Evolutionary conservation across 1,140 invertebrate species (phyloP).

Genomic region (Orchestia grillus): DNA sequence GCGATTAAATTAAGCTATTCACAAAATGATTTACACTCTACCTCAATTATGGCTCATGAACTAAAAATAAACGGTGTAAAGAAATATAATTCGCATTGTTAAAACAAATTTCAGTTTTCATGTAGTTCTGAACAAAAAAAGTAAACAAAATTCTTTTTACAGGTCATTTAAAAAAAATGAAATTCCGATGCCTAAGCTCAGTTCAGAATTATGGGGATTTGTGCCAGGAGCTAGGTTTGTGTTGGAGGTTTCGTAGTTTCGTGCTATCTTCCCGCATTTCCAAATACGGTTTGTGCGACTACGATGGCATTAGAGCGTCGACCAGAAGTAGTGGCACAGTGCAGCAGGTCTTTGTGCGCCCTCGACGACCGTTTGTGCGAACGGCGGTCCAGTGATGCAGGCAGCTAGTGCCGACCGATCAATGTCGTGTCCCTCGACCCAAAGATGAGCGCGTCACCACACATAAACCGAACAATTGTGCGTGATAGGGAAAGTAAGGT

Average conservation of each 20-base stretch:
- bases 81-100: not conserved
- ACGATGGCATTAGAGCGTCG: not conserved
- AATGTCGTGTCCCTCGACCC: not conserved
- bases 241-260: not conserved
- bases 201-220: not conserved
- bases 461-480: slow-evolving; percentile 54
- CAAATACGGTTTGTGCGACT: not conserved
- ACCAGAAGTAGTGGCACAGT: not conserved
- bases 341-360: not conserved
- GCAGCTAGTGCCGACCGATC: not conserved
- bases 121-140: not conserved
- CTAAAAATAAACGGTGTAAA: not conserved
- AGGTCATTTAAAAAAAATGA: not conserved
- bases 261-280: not conserved
- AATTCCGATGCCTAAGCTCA: not conserved
- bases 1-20: not conserved
- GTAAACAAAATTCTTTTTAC: not conserved
- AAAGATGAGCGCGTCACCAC: slow-evolving; percentile 22
- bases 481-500: slow-evolving; percentile 54
- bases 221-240: not conserved
- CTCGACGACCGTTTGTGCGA: not conserved
- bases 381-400: not conserved
- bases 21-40: not conserved
- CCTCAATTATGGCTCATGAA: not conserved
- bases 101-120: not conserved